Percentiles rank a stretch among this genome's conserved stretches.
Evolutionary conservation across 2,888 invertebrate genomes (phyloP).

Genomic region (Mythimna lalbum): DNA sequence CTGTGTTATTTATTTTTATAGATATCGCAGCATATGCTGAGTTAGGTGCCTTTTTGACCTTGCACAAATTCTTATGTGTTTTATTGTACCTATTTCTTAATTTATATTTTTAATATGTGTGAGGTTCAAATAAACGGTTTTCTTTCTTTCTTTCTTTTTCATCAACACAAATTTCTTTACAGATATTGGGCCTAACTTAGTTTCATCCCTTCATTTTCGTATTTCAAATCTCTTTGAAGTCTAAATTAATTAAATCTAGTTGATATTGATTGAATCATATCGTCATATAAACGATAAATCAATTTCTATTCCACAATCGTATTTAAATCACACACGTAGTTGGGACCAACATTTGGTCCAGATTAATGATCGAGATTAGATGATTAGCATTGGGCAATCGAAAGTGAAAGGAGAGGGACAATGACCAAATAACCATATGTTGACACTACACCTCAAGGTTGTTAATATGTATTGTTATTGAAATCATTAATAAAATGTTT

Average conservation of each 20-base stretch:
- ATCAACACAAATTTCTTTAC: too few relatives aligned
- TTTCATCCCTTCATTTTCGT: too few relatives aligned
- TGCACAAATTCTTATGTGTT: too few relatives aligned
- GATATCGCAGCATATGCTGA: too few relatives aligned
- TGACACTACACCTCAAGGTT: constrained; percentile 64
- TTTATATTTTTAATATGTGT: too few relatives aligned
- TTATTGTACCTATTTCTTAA: too few relatives aligned
- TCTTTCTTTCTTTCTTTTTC: too few relatives aligned
- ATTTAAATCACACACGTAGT: constrained; percentile 40
- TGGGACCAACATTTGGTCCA: constrained; percentile 67
- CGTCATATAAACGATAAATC: neutral
- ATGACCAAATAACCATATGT: constrained; percentile 73
- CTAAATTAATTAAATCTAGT: neutral
- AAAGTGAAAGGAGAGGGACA: constrained; percentile 80
- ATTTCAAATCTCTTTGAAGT: neutral
- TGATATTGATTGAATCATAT: neutral
- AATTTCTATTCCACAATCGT: neutral
- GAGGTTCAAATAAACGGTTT: too few relatives aligned
- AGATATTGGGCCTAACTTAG: too few relatives aligned
- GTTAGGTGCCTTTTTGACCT: too few relatives aligned
- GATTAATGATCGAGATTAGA: constrained; percentile 81
- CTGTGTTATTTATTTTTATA: too few relatives aligned
- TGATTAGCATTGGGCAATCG: constrained; percentile 76
- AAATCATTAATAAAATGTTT: constrained; percentile 50
- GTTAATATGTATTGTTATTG: constrained; percentile 50